phyloP scores from a whole-genome alignment of 2,888 invertebrate genomes.

The Drosophila tripunctata region DNA sequence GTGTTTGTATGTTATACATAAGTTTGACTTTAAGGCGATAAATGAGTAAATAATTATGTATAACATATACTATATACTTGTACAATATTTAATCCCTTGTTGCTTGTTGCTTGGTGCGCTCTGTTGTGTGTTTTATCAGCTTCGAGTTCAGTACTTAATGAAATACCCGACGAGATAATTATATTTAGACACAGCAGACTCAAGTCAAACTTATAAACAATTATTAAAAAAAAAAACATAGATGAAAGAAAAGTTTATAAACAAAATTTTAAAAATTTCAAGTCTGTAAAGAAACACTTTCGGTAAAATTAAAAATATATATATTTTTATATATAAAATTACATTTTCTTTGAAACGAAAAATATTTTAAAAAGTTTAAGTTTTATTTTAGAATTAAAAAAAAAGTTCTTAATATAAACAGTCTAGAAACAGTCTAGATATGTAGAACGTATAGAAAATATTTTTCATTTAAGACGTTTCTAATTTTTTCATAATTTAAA shows the following conservation, averaged over 20 bases:
- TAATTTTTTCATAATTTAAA: no score
- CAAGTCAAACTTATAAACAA: conserved; percentile 16
- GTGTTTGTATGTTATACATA: conserved; percentile 11
- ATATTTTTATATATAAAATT: no score
- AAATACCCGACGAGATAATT: conserved; percentile 32
- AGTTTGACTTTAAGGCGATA: conserved; percentile 52
- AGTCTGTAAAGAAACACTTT: no score
- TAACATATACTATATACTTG: conserved; percentile 10
- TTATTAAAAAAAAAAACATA: conserved; percentile 7
- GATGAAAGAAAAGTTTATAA: conserved; percentile 27
- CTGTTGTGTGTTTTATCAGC: conserved; percentile 64
- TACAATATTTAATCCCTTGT: conserved; percentile 58
- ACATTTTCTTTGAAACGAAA: no score
- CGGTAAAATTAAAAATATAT: no score
- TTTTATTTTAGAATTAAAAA: no score
- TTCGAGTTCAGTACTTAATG: conserved; percentile 37
- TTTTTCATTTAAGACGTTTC: no score
- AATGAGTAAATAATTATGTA: conserved; percentile 42
- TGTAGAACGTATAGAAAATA: no score
- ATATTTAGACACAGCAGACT: conserved; percentile 46
- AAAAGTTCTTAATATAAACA: no score
- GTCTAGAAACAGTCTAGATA: no score
- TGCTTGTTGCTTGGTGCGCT: conserved; percentile 50
- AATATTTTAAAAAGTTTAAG: no score
- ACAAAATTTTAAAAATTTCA: no score